Base-by-base conservation (phyloP, 2,888 invertebrate species). In the Lasioglossum marginatum region DNA sequence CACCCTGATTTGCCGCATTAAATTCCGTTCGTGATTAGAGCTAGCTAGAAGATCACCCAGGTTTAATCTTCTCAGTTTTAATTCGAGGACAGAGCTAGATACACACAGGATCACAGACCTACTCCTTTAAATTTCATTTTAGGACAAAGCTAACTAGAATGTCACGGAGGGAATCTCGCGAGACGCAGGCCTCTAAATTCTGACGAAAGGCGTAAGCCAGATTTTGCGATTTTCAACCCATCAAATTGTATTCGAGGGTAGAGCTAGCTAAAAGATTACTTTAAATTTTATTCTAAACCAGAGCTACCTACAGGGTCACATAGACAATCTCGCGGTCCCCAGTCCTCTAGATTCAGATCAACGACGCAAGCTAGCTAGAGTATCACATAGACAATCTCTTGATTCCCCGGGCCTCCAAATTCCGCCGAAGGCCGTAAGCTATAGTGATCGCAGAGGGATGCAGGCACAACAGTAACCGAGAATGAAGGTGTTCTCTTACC, bases 401-500 rank as follows among this genome's bases (percentile, higher is more conserved):
- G n/a, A 52, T n/a, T n/a, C 23, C 52, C 23, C 52, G 10, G 23
- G 23, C n/a, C 2, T n/a, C 23, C 10, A 10, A 23, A 52, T 23
- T 52, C 52, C 23, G 48, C 2, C 19, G 48, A 19, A 48, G 19
- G 48, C 19, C 48, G 52, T 23, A 23, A n/a, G 23, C 52, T 52
- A 52, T 52, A 52, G 1, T n/a, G 52, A 52, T 52, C 52, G 52
- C 52, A 52, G 52, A 52, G n/a, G 52, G 52, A n/a, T 52, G 52
- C n/a, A 52, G 34, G 31, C 66, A 66, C 19, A 68, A 68, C 19
- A 37, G 23, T 34, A 68, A 68, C 4, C 37, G 68, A 37, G 23
- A 34, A 37, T 37, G 23, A 23, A 23, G 83, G 37, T 72, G 70
- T 82, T n/a, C 80, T 77, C 81, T 66, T 66, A 83, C 77, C 87